Evolutionary conservation across 2,113 vertebrate species (phyloP).

Genomic region (Brienomyrus longianalis): DNA sequence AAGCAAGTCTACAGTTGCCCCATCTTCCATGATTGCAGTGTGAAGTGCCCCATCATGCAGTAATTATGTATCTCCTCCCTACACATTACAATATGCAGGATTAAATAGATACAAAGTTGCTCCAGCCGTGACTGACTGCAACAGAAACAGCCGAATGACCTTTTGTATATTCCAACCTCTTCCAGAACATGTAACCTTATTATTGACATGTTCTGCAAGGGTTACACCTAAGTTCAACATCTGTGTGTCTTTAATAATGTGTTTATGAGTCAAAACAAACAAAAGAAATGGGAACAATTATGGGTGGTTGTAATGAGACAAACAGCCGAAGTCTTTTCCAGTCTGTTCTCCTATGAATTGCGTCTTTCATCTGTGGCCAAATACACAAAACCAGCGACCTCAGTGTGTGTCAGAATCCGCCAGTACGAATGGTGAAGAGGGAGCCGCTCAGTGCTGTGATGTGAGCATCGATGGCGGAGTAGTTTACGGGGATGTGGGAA

Average conservation of each 20-base stretch:
- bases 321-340: not conserved
- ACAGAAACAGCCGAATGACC: not conserved
- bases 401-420: not conserved
- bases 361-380: not conserved
- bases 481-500: too few species aligned
- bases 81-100: not conserved
- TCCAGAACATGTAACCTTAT: not conserved
- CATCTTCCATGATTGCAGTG: not conserved
- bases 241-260: slow-evolving; percentile 11
- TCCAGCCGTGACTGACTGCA: not conserved
- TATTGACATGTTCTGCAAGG: not conserved
- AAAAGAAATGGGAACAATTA: not conserved
- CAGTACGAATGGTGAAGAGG: not conserved
- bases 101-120: not conserved
- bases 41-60: not conserved
- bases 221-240: not conserved
- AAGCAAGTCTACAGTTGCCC: not conserved
- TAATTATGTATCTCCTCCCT: not conserved
- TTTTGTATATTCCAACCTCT: not conserved
- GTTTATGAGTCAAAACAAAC: slow-evolving; percentile 8
- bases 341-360: not conserved
- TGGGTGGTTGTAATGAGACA: not conserved
- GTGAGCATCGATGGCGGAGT: not conserved
- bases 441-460: not conserved
- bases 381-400: too few species aligned